These are phyloP conservation scores for Diaperis boleti DNA, from an alignment of 2,888 invertebrate genomes.

Conservation along the genomic window DNA sequence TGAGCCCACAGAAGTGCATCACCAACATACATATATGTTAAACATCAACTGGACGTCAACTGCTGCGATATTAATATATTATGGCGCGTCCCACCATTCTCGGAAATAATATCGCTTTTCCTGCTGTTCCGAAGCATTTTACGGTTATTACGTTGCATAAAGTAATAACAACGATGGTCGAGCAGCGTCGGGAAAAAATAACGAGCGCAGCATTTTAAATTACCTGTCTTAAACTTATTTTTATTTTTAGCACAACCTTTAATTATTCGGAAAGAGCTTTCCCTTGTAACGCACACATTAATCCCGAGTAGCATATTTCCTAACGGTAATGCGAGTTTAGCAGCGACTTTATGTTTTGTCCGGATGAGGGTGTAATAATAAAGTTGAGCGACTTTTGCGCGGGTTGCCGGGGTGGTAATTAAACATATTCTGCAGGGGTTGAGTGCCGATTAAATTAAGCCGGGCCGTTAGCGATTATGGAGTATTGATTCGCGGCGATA, in stretches of 20 bases:
- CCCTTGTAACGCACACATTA: background rate
- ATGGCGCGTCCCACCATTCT: slow-evolving; percentile 14
- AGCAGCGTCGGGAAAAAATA: slow-evolving; percentile 20
- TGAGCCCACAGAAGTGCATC: too few species aligned
- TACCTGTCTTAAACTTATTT: slow-evolving; percentile 4
- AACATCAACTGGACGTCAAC: slow-evolving; percentile 19
- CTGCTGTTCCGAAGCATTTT: slow-evolving; percentile 18
- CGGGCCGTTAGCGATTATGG: too few species aligned
- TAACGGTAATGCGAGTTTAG: background rate
- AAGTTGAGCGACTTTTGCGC: too few species aligned
- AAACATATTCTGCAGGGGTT: too few species aligned
- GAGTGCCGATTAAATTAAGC: too few species aligned
- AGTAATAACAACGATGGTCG: slow-evolving; percentile 4
- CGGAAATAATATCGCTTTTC: slow-evolving; percentile 15
- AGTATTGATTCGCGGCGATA: too few species aligned
- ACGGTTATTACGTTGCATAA: slow-evolving; percentile 24
- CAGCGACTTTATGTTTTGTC: background rate
- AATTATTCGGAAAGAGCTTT: slow-evolving; percentile 4
- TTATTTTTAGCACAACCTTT: background rate
- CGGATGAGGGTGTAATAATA: background rate
- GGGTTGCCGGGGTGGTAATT: background rate
- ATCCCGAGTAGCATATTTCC: background rate
- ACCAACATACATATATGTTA: slow-evolving; percentile 26
- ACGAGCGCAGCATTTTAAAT: slow-evolving; percentile 17
- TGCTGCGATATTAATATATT: slow-evolving; percentile 20